Conservation (phyloP, 2,797 vertebrate genomes). For the Liparis tanakae region DNA sequence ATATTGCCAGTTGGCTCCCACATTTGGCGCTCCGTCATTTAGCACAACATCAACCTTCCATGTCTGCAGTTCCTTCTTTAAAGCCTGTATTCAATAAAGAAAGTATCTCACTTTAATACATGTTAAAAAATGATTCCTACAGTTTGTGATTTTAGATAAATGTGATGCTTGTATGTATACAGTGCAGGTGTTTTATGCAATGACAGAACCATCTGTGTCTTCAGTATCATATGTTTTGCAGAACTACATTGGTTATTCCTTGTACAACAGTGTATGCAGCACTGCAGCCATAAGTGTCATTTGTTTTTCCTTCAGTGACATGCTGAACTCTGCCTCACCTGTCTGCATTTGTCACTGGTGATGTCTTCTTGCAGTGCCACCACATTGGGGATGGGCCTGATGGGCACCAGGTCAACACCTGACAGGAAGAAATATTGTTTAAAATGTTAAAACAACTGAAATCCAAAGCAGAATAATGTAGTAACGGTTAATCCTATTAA, state of each 20-base stretch:
- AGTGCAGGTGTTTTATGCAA: not conserved
- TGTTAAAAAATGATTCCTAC: not conserved
- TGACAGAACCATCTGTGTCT: not conserved
- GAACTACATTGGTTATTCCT: not conserved
- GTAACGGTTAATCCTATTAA: not conserved
- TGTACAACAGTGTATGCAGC: not conserved
- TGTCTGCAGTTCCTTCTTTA: conserved; percentile 93
- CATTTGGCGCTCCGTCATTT: conserved; percentile 95
- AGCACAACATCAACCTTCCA: conserved; percentile 98
- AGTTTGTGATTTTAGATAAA: not conserved
- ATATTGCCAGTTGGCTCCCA: conserved; percentile 95
- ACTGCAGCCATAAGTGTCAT: not conserved
- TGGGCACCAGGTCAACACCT: conserved; percentile 97
- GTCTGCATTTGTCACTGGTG: conserved; percentile 93
- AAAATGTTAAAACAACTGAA: not conserved
- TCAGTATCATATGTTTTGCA: not conserved
- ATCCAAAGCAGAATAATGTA: not conserved
- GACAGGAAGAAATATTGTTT: conserved; percentile 1
- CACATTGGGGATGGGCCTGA: conserved; percentile 93
- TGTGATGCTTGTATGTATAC: not conserved
- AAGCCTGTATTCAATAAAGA: conserved; percentile 74
- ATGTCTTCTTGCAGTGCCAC: conserved; percentile 95
- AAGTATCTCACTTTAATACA: not conserved
- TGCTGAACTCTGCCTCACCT: conserved; percentile 78
- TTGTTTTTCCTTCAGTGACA: not conserved